A percentile compares a stretch with the other conserved stretches of the same genome.
Evolutionary conservation across 2,113 vertebrate species (phyloP).

Genomic region (Calcarius ornatus): DNA sequence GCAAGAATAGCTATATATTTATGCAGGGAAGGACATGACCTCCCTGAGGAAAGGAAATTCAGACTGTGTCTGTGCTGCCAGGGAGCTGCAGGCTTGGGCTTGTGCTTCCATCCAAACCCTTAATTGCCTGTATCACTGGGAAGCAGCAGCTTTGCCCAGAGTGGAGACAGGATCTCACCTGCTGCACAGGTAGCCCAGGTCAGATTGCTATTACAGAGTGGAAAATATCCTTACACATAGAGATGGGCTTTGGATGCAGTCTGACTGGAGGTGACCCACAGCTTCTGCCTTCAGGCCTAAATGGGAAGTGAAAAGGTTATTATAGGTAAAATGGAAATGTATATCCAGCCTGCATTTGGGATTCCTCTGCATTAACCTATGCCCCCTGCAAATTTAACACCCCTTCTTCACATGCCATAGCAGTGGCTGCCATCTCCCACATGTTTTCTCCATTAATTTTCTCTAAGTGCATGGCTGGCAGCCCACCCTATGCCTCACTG

Average conservation of each 20-base stretch:
- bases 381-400: not conserved
- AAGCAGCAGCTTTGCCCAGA: not conserved
- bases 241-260: not conserved
- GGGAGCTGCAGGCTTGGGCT: not conserved
- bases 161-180: not conserved
- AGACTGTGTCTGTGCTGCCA: not conserved
- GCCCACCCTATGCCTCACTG: not conserved
- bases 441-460: not conserved
- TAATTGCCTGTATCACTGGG: not conserved
- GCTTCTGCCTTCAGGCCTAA: not conserved
- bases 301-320: not conserved
- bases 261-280: not conserved
- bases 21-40: not conserved
- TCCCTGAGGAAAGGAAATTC: not conserved
- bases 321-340: not conserved
- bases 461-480: fast-evolving
- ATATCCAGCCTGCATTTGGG: not conserved
- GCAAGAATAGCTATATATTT: not conserved
- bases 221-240: not conserved
- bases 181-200: not conserved
- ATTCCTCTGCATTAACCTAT: not conserved
- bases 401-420: not conserved
- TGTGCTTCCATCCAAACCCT: not conserved
- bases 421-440: not conserved
- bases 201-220: not conserved